Evolutionary conservation across 2,888 invertebrate species (phyloP), one percentile per base, ranked within the genome.

Genomic region (Drosophila flavopinicola): DNA sequence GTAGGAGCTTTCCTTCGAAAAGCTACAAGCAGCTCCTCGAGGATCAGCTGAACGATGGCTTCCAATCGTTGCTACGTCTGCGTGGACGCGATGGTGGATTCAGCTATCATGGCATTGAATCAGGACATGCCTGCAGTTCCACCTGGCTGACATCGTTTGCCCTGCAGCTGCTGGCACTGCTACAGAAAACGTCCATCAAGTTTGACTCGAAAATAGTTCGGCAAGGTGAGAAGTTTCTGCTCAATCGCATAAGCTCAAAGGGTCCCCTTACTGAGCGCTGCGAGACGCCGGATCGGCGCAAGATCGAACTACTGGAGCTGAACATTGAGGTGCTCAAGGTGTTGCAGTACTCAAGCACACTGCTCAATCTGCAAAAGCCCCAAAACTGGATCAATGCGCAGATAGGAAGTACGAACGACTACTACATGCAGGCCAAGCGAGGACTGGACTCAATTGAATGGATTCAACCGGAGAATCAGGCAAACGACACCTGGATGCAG

Each of bases 101-200:
- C 15, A 23, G 13, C 6, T 74, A 52, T 11, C 23, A 44, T 30
- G 48, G 39, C 2, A 11, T 1, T 20, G 23, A 0, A 11, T n/a
- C 10, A 7, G 6, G 6, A 5, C n/a, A n/a, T 1, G 10, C 3
- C 2, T 73, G 74, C 13, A 58, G 57, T 7, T 70, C 75, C 7
- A 68, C 61, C 7, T 75, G 77, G 75, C 0, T 75, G 11, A 69
- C 65, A 5, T 37, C 59, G 0, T 76, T 37, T 59, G 69, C 57
- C 0, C 7, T 73, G n/a, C 25, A 39, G 7, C 33, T 51, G 1
- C 5, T 76, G 0, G 27, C 54, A 1, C 5, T 57, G 6, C 11
- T 76, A 1, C 6, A 45, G 2, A 7, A 9, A 0, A 44, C 39
- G 4, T n/a, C 47, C 1, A 0, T 71, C 0, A 2, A 37, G 0